These are phyloP conservation scores for Taeniopygia guttata DNA, from an alignment of 2,797 vertebrate species.

Conservation along the genomic window DNA sequence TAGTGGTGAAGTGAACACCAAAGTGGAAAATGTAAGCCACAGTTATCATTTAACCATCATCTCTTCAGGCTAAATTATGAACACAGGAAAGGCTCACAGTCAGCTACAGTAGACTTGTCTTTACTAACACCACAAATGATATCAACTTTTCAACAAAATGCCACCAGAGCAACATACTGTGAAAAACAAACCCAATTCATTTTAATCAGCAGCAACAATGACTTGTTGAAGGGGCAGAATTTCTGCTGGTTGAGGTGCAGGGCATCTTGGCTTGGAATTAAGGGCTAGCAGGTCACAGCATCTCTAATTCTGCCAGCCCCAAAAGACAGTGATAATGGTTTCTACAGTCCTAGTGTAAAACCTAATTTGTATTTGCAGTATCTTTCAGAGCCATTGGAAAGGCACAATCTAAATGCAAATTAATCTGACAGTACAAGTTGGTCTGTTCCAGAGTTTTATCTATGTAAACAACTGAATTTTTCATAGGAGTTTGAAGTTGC, in stretches of 20 bases:
- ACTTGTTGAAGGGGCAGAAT: not conserved
- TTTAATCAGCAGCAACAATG: not conserved
- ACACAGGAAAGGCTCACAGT: not conserved
- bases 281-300: not conserved
- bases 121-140: not conserved
- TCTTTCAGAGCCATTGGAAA: not conserved
- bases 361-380: not conserved
- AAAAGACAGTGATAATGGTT: not conserved
- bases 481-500: not conserved
- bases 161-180: not conserved
- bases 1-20: not conserved
- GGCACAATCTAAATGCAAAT: slow-evolving; percentile 5
- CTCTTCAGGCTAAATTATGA: not conserved
- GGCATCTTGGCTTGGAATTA: not conserved
- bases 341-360: not conserved
- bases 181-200: not conserved
- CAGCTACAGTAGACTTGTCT: not conserved
- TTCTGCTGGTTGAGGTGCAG: not conserved
- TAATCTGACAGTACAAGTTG: not conserved
- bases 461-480: not conserved
- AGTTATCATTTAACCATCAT: not conserved
- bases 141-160: not conserved
- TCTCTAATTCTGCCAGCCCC: not conserved
- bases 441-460: not conserved
- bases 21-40: not conserved